Conservation (phyloP, 2,888 invertebrate genomes). For the Nematopogon swammerdamellus region DNA sequence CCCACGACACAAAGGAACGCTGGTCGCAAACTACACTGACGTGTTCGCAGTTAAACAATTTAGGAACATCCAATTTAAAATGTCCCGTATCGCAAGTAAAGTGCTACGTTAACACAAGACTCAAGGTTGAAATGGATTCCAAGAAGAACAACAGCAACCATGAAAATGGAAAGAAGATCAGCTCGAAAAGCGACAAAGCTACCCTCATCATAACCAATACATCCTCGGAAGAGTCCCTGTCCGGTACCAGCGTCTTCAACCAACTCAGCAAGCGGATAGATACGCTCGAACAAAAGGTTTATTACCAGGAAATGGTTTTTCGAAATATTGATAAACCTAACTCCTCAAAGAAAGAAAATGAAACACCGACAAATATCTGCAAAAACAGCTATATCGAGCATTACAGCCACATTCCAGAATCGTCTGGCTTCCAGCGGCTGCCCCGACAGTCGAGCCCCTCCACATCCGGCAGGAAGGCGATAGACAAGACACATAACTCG, state of each 20-base stretch:
- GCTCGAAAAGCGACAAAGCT: constrained; percentile 31
- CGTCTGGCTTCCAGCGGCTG: constrained; percentile 39
- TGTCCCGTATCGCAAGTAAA: too few relatives aligned
- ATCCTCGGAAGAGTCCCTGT: constrained; percentile 22
- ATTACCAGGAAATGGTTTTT: constrained; percentile 39
- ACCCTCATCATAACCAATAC: constrained; percentile 27
- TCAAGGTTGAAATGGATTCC: too few relatives aligned
- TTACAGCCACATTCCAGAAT: constrained; percentile 43
- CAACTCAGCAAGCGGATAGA: constrained; percentile 25
- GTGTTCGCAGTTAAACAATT: too few relatives aligned
- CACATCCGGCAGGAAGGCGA: constrained; percentile 19
- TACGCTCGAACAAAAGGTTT: constrained; percentile 32
- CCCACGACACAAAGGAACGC: too few relatives aligned
- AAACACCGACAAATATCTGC: too few relatives aligned
- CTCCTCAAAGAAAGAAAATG: constrained; percentile 15
- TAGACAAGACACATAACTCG: constrained; percentile 43
- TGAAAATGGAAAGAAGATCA: too few relatives aligned
- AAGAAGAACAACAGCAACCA: too few relatives aligned
- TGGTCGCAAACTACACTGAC: too few relatives aligned
- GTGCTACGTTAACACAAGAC: too few relatives aligned
- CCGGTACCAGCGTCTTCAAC: neutral
- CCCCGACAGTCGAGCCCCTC: constrained; percentile 33
- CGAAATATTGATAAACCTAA: constrained; percentile 19
- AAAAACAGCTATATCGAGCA: constrained; percentile 45
- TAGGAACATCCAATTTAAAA: too few relatives aligned